Evolutionary conservation across 2,888 invertebrate species (phyloP).

Genomic region (Halictus quadricinctus): DNA sequence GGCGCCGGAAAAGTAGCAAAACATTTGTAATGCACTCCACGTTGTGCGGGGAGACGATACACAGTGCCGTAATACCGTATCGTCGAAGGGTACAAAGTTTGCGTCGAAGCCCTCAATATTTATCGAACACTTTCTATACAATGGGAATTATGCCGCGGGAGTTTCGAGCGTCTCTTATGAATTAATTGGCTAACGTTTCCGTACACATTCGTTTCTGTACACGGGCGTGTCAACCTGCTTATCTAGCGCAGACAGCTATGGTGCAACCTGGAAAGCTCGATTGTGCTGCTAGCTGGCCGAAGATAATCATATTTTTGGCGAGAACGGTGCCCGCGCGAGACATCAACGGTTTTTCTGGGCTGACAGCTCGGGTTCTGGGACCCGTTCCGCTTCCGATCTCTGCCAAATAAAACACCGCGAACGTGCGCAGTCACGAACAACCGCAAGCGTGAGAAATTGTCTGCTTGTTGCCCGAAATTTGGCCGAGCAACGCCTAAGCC

Average conservation of each 20-base stretch:
- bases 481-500: not conserved
- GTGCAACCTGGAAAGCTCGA: constrained; percentile 41
- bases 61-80: not conserved
- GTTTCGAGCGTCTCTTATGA: not conserved
- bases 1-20: not conserved
- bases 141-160: not conserved
- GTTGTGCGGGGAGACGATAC: not conserved
- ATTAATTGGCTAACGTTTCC: constrained; percentile 12
- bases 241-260: constrained; percentile 23
- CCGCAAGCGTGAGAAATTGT: constrained; percentile 41
- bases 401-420: constrained; percentile 50
- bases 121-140: constrained; percentile 8
- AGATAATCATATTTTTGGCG: constrained; percentile 62
- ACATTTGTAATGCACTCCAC: constrained; percentile 9
- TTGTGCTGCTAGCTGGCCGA: constrained; percentile 43
- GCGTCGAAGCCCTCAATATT: not conserved
- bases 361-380: constrained; percentile 33
- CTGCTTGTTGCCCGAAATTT: not conserved
- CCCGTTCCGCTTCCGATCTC: constrained; percentile 52
- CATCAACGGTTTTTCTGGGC: constrained; percentile 45
- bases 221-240: constrained; percentile 16
- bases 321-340: constrained; percentile 27
- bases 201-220: not conserved
- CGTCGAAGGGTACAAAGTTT: not conserved
- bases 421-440: constrained; percentile 32